A percentile compares a stretch with the other conserved stretches of the same genome.
These are phyloP conservation scores for Lampropteryx suffumata DNA, from an alignment of 2,888 invertebrate genomes.

Conservation along the genomic window DNA sequence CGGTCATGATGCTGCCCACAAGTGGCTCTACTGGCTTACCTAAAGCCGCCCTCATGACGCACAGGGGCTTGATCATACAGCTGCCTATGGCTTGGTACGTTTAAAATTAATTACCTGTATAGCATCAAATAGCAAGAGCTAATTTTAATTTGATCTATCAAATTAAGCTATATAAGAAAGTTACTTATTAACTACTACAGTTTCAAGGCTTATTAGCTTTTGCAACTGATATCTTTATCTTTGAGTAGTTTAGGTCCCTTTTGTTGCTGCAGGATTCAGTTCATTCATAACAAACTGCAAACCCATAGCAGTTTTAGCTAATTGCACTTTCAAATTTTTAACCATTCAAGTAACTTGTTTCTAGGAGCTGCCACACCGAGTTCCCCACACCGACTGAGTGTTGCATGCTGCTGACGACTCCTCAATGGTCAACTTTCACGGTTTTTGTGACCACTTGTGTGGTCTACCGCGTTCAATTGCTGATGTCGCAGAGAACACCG, in stretches of 20 bases:
- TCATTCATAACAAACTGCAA: no score
- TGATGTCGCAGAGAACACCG: slow-evolving; percentile 43
- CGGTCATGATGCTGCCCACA: slow-evolving; percentile 54
- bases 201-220: no score
- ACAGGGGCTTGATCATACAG: slow-evolving; percentile 52
- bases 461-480: slow-evolving; percentile 41
- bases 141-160: no score
- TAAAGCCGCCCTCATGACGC: slow-evolving; percentile 52
- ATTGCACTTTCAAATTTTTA: no score
- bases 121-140: no score
- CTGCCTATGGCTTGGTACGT: slow-evolving; percentile 53
- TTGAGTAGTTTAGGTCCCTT: no score
- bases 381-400: slow-evolving; percentile 50
- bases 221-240: no score
- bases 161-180: no score
- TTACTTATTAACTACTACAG: no score
- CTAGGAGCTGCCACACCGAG: slow-evolving; percentile 43
- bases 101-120: no score
- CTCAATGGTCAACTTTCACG: slow-evolving; percentile 59
- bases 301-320: no score
- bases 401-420: slow-evolving; percentile 47
- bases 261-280: no score
- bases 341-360: neutral
- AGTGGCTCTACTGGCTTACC: slow-evolving; percentile 67
- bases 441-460: slow-evolving; percentile 40